Conservation (phyloP, 2,113 vertebrate species). For the human (Homo sapiens) region GRCh38 chr2:59118501-59119000, state of each 20-base stretch:
- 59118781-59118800: neutral
- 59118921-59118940: neutral
- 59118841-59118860: neutral
- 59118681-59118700: neutral
- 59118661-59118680: slow-evolving; percentile 1
- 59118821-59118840: neutral
- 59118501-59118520: neutral
- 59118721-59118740: neutral
- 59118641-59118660: neutral
- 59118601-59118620: neutral
- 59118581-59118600: neutral
- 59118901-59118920: neutral
- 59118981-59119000: neutral
- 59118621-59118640: neutral
- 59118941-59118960: neutral
- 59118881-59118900: neutral
- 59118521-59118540: neutral
- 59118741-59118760: neutral
- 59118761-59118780: neutral
- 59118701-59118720: neutral
- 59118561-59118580: neutral
- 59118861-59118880: neutral
- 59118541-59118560: neutral
- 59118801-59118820: neutral
- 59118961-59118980: neutral